These are phyloP conservation scores for Acrocyrtus sp. DNA, from an alignment of 2,888 invertebrate species.

Conservation along the genomic window DNA sequence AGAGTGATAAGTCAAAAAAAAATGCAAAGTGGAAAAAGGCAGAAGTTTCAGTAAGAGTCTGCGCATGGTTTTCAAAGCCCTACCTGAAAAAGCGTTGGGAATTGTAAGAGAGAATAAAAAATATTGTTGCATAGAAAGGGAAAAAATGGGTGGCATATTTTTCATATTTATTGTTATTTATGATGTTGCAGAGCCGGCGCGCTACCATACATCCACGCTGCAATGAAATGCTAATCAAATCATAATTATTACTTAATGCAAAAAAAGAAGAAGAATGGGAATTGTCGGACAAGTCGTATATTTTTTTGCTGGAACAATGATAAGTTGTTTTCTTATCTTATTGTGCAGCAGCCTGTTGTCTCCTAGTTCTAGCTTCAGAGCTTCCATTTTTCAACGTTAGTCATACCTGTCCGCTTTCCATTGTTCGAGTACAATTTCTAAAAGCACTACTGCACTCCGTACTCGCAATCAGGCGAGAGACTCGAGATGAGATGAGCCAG, in stretches of 20 bases:
- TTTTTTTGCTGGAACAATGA: background rate
- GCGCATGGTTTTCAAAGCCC: too few relatives aligned
- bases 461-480: background rate
- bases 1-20: background rate
- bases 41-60: too few relatives aligned
- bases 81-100: too few relatives aligned
- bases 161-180: background rate
- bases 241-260: background rate
- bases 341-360: too few relatives aligned
- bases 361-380: too few relatives aligned
- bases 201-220: too few relatives aligned
- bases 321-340: background rate
- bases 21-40: background rate
- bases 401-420: constrained; percentile 29
- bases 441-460: background rate
- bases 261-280: constrained; percentile 4
- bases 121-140: too few relatives aligned
- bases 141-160: constrained; percentile 2
- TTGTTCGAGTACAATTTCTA: background rate
- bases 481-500: constrained; percentile 7
- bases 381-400: constrained; percentile 39
- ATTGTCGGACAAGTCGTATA: background rate
- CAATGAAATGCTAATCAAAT: background rate
- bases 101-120: too few relatives aligned
- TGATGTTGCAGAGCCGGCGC: background rate